These are phyloP conservation scores for Chionoecetes opilio DNA, from an alignment of 1,140 invertebrate species.

Conservation along the genomic window DNA sequence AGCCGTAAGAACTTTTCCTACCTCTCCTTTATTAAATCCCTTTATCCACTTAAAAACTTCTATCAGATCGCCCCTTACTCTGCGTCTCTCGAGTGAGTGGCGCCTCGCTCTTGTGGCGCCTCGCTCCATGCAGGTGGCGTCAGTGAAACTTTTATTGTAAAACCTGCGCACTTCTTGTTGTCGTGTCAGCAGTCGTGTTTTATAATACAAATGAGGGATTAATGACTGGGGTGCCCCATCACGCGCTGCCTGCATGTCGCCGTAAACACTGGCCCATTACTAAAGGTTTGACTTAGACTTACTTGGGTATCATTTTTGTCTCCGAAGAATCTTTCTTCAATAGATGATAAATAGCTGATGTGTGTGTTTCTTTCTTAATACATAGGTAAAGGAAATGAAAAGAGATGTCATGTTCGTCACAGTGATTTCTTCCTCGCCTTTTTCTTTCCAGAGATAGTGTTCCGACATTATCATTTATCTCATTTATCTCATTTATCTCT, in stretches of 20 bases:
- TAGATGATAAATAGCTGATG: not conserved
- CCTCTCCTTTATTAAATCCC: too few relatives aligned
- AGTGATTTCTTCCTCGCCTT: not conserved
- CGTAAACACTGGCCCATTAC: not conserved
- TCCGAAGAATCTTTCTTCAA: not conserved
- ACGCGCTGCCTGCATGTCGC: not conserved
- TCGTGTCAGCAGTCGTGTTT: not conserved
- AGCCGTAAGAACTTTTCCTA: too few relatives aligned
- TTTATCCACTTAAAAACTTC: too few relatives aligned
- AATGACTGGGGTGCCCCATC: not conserved
- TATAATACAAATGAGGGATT: not conserved
- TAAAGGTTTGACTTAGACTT: not conserved
- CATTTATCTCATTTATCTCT: not conserved
- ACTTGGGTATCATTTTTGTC: not conserved
- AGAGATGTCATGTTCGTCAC: not conserved
- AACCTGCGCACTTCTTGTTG: not conserved
- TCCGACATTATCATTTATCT: too few relatives aligned
- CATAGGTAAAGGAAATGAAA: not conserved
- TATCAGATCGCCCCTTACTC: too few relatives aligned
- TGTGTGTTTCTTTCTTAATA: not conserved
- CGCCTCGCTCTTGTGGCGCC: too few relatives aligned
- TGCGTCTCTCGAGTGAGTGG: too few relatives aligned
- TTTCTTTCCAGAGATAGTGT: not conserved
- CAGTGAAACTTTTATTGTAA: not conserved
- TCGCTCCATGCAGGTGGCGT: too few relatives aligned